Conservation (phyloP, 2,113 vertebrate species). For the Choloepus hoffmanni region DNA sequence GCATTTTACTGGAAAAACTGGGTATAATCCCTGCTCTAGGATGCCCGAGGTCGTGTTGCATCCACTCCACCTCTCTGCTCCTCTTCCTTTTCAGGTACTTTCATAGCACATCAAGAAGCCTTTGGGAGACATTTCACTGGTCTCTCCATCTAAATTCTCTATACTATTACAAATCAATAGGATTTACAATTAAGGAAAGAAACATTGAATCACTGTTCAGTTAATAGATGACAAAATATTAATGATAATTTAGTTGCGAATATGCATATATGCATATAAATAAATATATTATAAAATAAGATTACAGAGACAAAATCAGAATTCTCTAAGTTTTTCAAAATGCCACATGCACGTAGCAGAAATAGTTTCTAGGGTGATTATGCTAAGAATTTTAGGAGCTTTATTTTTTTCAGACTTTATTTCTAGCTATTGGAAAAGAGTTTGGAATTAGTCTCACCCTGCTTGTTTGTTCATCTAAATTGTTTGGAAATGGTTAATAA, state of each 20-base stretch:
- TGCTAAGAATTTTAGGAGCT: not conserved
- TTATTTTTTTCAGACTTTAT: conserved; percentile 13
- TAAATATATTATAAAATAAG: not conserved
- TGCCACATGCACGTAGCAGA: not conserved
- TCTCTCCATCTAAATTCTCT: not conserved
- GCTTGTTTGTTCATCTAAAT: not conserved
- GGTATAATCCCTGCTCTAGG: not conserved
- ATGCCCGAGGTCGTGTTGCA: not conserved
- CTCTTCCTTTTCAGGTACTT: not conserved
- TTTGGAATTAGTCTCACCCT: not conserved
- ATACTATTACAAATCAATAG: not conserved
- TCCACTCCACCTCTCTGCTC: not conserved
- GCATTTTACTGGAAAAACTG: not conserved
- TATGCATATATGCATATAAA: not conserved
- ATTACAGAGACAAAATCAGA: not conserved
- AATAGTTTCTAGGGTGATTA: not conserved
- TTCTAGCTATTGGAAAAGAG: not conserved
- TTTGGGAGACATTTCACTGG: not conserved
- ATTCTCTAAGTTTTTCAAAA: not conserved
- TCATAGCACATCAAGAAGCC: not conserved
- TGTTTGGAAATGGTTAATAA: conserved; percentile 52
- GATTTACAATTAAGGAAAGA: not conserved
- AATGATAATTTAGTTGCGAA: not conserved
- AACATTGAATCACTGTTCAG: not conserved
- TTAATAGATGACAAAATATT: not conserved